Conservation (phyloP, 2,797 vertebrate species). For the Micromesistius poutassou region DNA sequence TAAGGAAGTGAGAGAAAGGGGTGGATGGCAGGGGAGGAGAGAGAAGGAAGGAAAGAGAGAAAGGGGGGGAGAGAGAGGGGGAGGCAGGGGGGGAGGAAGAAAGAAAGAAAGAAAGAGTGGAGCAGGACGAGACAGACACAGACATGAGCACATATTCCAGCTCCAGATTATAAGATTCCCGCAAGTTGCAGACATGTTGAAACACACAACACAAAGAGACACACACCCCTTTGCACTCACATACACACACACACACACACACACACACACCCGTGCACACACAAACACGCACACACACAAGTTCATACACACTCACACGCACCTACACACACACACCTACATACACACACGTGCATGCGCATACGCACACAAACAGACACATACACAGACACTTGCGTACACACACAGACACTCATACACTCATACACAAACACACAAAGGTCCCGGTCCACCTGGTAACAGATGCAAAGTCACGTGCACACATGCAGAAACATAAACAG, state of each 20-base stretch:
- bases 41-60: slow-evolving; percentile 43
- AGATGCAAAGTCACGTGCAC: slow-evolving; percentile 10
- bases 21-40: slow-evolving; percentile 43
- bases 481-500: slow-evolving; percentile 20
- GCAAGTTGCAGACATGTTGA: slow-evolving; percentile 74
- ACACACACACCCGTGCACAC: too few species aligned
- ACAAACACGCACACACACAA: slow-evolving; percentile 29
- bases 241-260: slow-evolving; percentile 12
- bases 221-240: slow-evolving; percentile 18
- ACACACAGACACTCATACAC: slow-evolving; percentile 41
- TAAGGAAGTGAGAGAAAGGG: slow-evolving; percentile 39
- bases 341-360: slow-evolving; percentile 44
- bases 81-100: slow-evolving; percentile 31
- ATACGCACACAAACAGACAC: slow-evolving; percentile 53
- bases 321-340: not conserved
- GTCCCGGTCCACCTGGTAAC: slow-evolving; percentile 10
- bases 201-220: slow-evolving; percentile 66
- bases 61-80: slow-evolving; percentile 43
- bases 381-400: slow-evolving; percentile 64
- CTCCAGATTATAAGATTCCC: slow-evolving; percentile 79
- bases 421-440: slow-evolving; percentile 11
- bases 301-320: slow-evolving; percentile 48
- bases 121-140: slow-evolving; percentile 71
- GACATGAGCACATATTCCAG: slow-evolving; percentile 76
- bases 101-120: slow-evolving; percentile 30